Percentiles rank a stretch among this genome's conserved stretches.
These are phyloP conservation scores for Taenaris catops DNA, from an alignment of 2,888 invertebrate species.

Conservation along the genomic window DNA sequence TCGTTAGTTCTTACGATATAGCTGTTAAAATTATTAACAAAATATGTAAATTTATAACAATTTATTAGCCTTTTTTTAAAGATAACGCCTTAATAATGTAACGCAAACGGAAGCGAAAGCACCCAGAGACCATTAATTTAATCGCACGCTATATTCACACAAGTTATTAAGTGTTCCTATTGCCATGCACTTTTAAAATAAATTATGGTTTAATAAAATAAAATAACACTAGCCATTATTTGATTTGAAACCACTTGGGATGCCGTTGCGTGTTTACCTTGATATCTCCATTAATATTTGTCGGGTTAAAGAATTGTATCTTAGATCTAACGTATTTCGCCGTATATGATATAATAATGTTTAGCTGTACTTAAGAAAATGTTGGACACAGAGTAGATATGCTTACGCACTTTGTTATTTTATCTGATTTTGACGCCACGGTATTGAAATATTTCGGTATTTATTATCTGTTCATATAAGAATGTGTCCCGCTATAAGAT, in stretches of 20 bases:
- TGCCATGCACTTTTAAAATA: constrained; percentile 1
- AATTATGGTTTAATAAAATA: constrained; percentile 9
- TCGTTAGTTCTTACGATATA: no score
- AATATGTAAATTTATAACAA: no score
- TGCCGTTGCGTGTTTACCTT: constrained; percentile 25
- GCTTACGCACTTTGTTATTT: constrained; percentile 3
- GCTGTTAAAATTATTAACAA: no score
- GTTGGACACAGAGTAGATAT: constrained; percentile 6
- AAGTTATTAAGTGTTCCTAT: constrained; percentile 5
- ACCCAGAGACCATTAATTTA: constrained; percentile 9
- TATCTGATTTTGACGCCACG: constrained; percentile 2
- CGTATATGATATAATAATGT: constrained; percentile 13
- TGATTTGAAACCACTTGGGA: constrained; percentile 10
- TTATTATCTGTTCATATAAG: no score
- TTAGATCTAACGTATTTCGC: constrained; percentile 29
- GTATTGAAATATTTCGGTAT: no score
- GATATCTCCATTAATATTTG: constrained; percentile 42
- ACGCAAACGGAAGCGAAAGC: no score
- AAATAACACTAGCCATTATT: constrained; percentile 21
- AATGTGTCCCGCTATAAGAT: no score
- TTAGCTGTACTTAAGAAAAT: constrained; percentile 9
- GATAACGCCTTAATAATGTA: no score
- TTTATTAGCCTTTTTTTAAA: no score
- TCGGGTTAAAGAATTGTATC: constrained; percentile 30
- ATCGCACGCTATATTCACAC: constrained; percentile 1